Evolutionary conservation across 2,797 vertebrate species (phyloP).

Genomic region (Hemitrygon akajei): DNA sequence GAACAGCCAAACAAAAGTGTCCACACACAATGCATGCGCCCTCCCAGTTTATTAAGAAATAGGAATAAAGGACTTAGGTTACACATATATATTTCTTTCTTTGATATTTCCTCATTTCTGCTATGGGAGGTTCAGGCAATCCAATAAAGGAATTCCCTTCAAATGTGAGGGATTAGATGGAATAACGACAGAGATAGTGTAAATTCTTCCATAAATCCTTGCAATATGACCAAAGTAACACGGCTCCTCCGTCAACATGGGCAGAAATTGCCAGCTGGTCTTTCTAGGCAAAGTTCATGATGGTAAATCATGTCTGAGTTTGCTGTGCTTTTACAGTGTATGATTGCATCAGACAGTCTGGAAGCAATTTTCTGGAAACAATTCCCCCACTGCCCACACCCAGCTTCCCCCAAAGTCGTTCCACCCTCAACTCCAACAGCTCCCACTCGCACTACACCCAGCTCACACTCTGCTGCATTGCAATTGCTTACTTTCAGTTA

Average conservation of each 20-base stretch:
- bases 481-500: background rate
- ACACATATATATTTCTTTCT: background rate
- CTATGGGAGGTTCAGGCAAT: background rate
- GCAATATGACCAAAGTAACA: background rate
- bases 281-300: background rate
- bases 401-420: background rate
- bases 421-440: too few relatives aligned
- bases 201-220: constrained; percentile 17
- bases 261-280: background rate
- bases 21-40: too few relatives aligned
- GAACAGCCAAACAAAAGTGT: too few relatives aligned
- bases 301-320: constrained; percentile 3
- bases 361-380: constrained; percentile 20
- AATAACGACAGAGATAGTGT: background rate
- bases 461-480: background rate
- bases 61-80: background rate
- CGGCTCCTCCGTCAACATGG: background rate
- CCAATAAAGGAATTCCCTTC: constrained; percentile 14
- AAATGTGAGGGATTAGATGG: constrained; percentile 11
- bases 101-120: background rate
- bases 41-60: background rate
- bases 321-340: constrained; percentile 21
- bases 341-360: constrained; percentile 32
- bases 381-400: background rate
- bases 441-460: too few relatives aligned